Evolutionary conservation across 2,113 vertebrate species (phyloP).

Genomic region (Tauraco erythrolophus): DNA sequence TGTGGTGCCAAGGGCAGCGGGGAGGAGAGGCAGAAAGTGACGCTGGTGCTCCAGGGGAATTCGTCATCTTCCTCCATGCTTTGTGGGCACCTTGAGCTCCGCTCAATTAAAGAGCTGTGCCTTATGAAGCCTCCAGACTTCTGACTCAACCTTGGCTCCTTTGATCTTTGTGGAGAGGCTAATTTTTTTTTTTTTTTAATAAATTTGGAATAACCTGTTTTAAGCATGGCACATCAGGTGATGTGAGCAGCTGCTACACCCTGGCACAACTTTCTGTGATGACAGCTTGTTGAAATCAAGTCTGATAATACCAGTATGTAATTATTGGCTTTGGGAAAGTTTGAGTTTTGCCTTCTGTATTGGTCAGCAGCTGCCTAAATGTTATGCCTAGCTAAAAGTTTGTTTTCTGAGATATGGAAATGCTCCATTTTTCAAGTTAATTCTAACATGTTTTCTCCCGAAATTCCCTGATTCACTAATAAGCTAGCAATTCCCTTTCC

Average conservation of each 20-base stretch:
- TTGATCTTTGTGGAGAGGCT: neutral
- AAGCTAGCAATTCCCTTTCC: neutral
- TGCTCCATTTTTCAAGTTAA: neutral
- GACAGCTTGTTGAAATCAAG: neutral
- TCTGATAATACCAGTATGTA: neutral
- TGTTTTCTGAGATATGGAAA: neutral
- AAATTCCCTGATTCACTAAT: neutral
- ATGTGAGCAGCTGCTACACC: fast-evolving
- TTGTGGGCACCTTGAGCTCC: neutral
- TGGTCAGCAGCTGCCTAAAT: neutral
- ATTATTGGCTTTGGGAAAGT: neutral
- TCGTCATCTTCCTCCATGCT: neutral
- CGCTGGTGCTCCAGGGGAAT: neutral
- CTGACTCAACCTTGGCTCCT: neutral
- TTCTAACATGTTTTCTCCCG: neutral
- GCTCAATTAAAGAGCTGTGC: neutral
- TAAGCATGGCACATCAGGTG: neutral
- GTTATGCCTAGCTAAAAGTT: neutral
- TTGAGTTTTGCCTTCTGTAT: neutral
- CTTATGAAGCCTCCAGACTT: neutral
- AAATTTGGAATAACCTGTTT: neutral
- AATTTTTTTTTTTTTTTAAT: neutral
- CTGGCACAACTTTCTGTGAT: neutral
- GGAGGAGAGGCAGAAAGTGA: neutral
- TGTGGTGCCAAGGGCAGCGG: neutral